These are phyloP conservation scores for Poecilia picta DNA, from an alignment of 2,797 vertebrate genomes.

Conservation along the genomic window DNA sequence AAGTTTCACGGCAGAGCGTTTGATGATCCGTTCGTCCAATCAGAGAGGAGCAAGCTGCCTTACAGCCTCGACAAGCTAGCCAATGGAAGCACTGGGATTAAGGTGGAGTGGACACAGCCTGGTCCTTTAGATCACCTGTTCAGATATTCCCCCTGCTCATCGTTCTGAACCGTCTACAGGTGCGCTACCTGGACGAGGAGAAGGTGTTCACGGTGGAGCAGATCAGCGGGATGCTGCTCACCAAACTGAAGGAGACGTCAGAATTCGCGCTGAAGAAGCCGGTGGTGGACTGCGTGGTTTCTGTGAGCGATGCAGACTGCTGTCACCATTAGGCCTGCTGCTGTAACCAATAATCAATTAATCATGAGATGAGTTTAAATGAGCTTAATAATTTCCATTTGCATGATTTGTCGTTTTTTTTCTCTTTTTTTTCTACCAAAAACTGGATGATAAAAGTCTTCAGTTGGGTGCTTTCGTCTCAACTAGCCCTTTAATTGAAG, in stretches of 20 bases:
- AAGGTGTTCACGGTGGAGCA: conserved; percentile 94
- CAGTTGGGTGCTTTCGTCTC: too few relatives aligned
- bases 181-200: conserved; percentile 95
- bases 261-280: conserved; percentile 96
- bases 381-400: too few relatives aligned
- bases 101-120: conserved; percentile 76
- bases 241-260: conserved; percentile 95
- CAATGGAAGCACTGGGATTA: conserved; percentile 89
- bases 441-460: too few relatives aligned
- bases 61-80: conserved; percentile 91
- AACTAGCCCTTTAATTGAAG: too few relatives aligned
- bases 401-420: too few relatives aligned
- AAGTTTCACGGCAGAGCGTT: conserved; percentile 91
- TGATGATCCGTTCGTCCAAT: conserved; percentile 90
- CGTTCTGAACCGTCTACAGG: conserved; percentile 74
- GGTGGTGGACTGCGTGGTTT: conserved; percentile 95
- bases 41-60: conserved; percentile 87
- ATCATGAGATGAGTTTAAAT: too few relatives aligned
- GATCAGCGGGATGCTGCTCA: conserved; percentile 94
- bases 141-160: neutral
- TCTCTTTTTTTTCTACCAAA: too few relatives aligned
- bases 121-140: conserved; percentile 16
- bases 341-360: too few relatives aligned
- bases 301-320: conserved; percentile 82
- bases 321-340: neutral